Percentiles rank a stretch among this genome's conserved stretches.
Evolutionary conservation across 2,888 invertebrate genomes (phyloP).

Genomic region (Allygus modestus): DNA sequence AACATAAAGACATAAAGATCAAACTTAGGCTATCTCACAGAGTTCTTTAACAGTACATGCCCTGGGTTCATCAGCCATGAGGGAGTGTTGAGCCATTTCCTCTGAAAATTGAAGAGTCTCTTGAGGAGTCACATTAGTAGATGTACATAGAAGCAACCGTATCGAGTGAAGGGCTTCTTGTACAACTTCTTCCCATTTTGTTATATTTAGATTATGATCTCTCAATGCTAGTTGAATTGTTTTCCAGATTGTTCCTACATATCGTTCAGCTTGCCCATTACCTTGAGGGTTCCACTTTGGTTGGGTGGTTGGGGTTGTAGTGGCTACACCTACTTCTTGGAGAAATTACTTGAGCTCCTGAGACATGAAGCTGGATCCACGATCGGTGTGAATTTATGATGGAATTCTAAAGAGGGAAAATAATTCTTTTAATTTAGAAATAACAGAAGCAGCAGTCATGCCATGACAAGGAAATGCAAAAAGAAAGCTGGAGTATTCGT

Average conservation of each 20-base stretch:
- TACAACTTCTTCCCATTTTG: background rate
- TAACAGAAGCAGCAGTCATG: slow-evolving; percentile 57
- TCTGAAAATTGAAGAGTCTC: background rate
- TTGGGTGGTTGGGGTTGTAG: background rate
- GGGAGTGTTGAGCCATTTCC: background rate
- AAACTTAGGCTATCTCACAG: background rate
- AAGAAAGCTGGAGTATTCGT: background rate
- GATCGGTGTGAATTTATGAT: background rate
- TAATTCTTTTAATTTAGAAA: slow-evolving; percentile 19
- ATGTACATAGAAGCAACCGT: background rate
- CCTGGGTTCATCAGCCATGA: slow-evolving; percentile 1
- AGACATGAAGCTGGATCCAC: slow-evolving; percentile 2
- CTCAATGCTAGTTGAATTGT: background rate
- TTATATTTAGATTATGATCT: background rate
- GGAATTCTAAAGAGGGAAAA: slow-evolving; percentile 10
- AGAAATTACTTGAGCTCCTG: slow-evolving; percentile 12
- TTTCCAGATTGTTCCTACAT: background rate
- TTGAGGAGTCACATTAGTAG: background rate
- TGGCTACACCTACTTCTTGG: background rate
- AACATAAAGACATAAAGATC: background rate
- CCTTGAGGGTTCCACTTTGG: slow-evolving; percentile 34
- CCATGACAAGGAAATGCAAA: slow-evolving; percentile 64
- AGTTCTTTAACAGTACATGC: background rate
- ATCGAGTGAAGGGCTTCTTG: background rate
- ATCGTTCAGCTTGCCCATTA: slow-evolving; percentile 37